phyloP scores from a whole-genome alignment of 2,797 vertebrate species.

The Crax fasciolata region DNA sequence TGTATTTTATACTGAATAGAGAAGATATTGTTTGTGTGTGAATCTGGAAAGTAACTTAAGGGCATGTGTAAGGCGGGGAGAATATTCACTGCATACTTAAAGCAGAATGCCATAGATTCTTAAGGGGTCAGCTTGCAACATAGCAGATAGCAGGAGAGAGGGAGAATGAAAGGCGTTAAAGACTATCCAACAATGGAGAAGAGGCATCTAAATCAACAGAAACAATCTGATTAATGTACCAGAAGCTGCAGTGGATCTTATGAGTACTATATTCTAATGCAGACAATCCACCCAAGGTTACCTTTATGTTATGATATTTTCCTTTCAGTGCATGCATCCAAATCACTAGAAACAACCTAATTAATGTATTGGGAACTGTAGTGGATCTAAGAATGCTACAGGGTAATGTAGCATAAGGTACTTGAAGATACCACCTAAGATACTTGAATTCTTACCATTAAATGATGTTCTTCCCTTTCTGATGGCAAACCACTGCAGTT shows the following conservation, averaged over 20 bases:
- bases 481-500: not conserved
- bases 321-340: too few relatives aligned
- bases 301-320: not conserved
- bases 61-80: not conserved
- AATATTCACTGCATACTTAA: not conserved
- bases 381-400: too few relatives aligned
- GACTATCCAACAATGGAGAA: not conserved
- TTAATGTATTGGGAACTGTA: too few relatives aligned
- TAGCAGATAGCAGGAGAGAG: not conserved
- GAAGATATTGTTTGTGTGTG: not conserved
- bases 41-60: not conserved
- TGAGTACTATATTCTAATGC: not conserved
- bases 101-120: not conserved
- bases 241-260: not conserved
- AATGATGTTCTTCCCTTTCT: not conserved
- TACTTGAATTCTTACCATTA: not conserved
- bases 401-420: too few relatives aligned
- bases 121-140: not conserved
- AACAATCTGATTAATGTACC: not conserved
- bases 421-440: too few relatives aligned
- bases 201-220: not conserved
- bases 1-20: not conserved
- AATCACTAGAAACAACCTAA: too few relatives aligned
- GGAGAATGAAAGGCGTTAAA: not conserved
- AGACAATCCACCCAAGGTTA: not conserved